Evolutionary conservation across 2,888 invertebrate species (phyloP).

Genomic region (Dicyrtomina minuta): DNA sequence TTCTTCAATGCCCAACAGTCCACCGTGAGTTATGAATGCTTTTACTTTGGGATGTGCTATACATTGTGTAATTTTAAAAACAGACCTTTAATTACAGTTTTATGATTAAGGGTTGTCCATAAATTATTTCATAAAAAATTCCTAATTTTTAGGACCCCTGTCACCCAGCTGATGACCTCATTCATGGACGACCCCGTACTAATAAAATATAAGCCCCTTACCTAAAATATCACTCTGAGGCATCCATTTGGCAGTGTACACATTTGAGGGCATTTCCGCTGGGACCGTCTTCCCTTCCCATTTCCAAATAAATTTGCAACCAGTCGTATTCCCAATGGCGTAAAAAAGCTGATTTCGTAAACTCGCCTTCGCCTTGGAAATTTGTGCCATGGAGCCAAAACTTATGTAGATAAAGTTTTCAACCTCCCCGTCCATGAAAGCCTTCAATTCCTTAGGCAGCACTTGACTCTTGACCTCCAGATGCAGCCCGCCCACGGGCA

Average conservation of each 20-base stretch:
- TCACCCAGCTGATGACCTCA: neutral
- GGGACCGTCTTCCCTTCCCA: slow-evolving; percentile 37
- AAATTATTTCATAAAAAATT: neutral
- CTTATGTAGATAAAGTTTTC: slow-evolving; percentile 32
- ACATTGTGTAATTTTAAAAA: slow-evolving; percentile 16
- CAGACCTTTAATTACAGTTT: slow-evolving; percentile 10
- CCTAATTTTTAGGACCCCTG: neutral
- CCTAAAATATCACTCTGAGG: slow-evolving; percentile 42
- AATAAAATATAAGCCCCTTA: neutral
- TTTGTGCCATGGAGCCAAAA: slow-evolving; percentile 23
- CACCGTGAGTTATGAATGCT: slow-evolving; percentile 68
- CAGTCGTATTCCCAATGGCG: slow-evolving; percentile 30
- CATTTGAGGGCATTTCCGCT: slow-evolving; percentile 56
- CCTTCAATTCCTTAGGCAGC: slow-evolving; percentile 33
- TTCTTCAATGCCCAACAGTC: slow-evolving; percentile 67
- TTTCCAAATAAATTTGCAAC: slow-evolving; percentile 42
- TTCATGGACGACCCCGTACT: neutral
- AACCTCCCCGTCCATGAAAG: neutral
- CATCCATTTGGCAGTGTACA: slow-evolving; percentile 51
- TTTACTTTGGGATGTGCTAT: slow-evolving; percentile 62
- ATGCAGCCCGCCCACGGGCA: slow-evolving; percentile 41
- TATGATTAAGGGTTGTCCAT: neutral
- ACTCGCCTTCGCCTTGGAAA: neutral
- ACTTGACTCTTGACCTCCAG: slow-evolving; percentile 8
- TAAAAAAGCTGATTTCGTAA: slow-evolving; percentile 36